phyloP scores from a whole-genome alignment of 1,140 invertebrate genomes.

The Drosophila subobscura region DNA sequence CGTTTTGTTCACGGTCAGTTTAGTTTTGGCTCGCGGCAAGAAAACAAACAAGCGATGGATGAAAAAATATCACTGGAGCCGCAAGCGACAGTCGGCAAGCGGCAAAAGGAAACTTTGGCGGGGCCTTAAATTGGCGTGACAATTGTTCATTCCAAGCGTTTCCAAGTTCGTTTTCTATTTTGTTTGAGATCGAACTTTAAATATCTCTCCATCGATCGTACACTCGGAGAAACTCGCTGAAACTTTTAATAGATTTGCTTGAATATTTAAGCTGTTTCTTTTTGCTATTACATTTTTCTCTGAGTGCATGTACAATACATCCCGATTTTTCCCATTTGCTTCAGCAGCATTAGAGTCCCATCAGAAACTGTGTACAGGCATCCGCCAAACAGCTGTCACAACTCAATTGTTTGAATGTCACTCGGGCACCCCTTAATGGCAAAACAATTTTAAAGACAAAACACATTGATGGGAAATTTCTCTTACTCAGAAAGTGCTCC shows the following conservation, averaged over 20 bases:
- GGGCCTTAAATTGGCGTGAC: slow-evolving; percentile 47
- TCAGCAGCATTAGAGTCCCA: too few species aligned
- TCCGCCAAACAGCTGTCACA: slow-evolving; percentile 31
- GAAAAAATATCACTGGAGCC: slow-evolving; percentile 29
- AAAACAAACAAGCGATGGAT: slow-evolving; percentile 42
- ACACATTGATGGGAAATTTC: slow-evolving; percentile 6
- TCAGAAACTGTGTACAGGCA: too few species aligned
- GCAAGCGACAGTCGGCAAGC: slow-evolving; percentile 19
- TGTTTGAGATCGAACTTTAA: slow-evolving; percentile 12
- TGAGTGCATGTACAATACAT: too few species aligned
- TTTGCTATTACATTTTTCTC: too few species aligned
- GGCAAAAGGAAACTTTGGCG: slow-evolving; percentile 31
- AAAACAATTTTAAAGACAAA: slow-evolving; percentile 31
- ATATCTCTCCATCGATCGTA: too few species aligned
- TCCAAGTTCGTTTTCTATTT: slow-evolving; percentile 44
- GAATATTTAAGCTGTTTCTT: too few species aligned
- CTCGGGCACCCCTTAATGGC: slow-evolving; percentile 8
- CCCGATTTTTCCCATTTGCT: too few species aligned
- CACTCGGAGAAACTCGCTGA: too few species aligned
- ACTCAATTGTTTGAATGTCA: slow-evolving; percentile 48
- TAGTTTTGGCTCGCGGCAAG: slow-evolving; percentile 47
- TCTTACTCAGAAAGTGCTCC: slow-evolving; percentile 11
- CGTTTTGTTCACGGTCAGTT: slow-evolving; percentile 47
- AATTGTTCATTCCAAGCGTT: slow-evolving; percentile 50
- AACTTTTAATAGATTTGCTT: neutral